Base-by-base conservation (phyloP, 2,888 invertebrate species). In the Pomacea canaliculata region DNA sequence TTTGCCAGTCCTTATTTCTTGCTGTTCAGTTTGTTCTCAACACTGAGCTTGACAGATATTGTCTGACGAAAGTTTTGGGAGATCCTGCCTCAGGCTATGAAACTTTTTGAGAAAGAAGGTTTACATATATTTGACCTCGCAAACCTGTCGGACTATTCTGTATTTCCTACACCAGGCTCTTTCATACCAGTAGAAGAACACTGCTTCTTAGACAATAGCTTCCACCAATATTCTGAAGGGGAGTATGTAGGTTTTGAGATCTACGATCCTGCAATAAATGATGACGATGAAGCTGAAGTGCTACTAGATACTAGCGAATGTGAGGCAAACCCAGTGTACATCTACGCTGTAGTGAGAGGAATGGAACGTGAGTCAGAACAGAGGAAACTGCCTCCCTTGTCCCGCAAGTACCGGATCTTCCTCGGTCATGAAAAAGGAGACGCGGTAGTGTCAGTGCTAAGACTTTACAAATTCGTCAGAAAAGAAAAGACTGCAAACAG, bases 101-200 rank as follows among this genome's bases (percentile, higher is more conserved):
- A 16, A 3, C 10, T 62, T 7, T 16, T 74, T 23, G 74, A 74
- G 8, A 19, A 18, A 18, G 10, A 0, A 2, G 10, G 37, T 19
- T 19, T 37, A 5, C 37, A 37, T 37, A 37, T 37, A 5, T 74
- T 9, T 12, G 8, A 19, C 68, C 37, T 3, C 49, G 12, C 9
- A 19, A 60, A 13, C 37, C 49, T 4, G 4, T 12, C 5, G 48
- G 10, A 2, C 7, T 23, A 56, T 27, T 63, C 70, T 19, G 59
- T 74, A 13, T 76, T 73, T 56, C 81, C 82, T 23, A 60, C 62
- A 16, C 77, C 81, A 62, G 84, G 84, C 19, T 77, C 67, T 13
- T 80, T 78, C 77, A 76, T 84, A 48, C 82, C 82, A 7, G 65
- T 76, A n/a, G 56, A 75, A 12, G 70, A 67, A n/a, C 83, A 83